These are phyloP conservation scores for Blera fallax DNA, from an alignment of 2,888 invertebrate species.

Conservation along the genomic window DNA sequence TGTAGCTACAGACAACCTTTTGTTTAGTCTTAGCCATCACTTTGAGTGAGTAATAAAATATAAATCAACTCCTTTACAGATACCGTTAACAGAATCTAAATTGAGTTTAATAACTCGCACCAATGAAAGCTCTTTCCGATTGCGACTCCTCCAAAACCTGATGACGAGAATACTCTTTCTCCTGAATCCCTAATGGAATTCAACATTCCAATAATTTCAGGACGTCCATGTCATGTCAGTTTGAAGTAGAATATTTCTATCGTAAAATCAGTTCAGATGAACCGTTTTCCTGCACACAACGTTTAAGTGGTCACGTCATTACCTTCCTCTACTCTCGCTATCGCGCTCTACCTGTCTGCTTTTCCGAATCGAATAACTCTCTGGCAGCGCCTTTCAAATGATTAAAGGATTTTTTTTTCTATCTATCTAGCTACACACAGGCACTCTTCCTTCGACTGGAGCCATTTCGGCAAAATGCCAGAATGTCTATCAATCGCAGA, in stretches of 20 bases:
- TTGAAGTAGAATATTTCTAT: slow-evolving; percentile 36
- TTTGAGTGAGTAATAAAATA: no score
- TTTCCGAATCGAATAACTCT: background rate
- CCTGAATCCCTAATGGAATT: background rate
- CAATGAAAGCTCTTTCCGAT: background rate
- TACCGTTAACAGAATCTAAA: background rate
- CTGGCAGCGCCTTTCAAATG: slow-evolving; percentile 14
- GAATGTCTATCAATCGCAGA: slow-evolving; percentile 54
- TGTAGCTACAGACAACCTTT: no score
- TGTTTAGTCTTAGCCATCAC: no score
- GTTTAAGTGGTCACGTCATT: slow-evolving; percentile 47
- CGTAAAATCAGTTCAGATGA: slow-evolving; percentile 19
- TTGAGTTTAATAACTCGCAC: background rate
- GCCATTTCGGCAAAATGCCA: slow-evolving; percentile 50
- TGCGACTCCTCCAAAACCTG: background rate
- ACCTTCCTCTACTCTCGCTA: slow-evolving; percentile 3
- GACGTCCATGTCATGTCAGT: slow-evolving; percentile 26
- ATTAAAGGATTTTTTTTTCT: slow-evolving; percentile 23
- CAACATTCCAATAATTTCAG: background rate
- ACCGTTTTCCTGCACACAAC: slow-evolving; percentile 5
- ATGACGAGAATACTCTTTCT: background rate
- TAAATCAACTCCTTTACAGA: background rate
- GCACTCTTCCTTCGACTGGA: background rate
- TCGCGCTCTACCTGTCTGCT: slow-evolving; percentile 1
- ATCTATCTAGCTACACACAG: slow-evolving; percentile 10